Conservation (phyloP, 1,140 invertebrate genomes). For the Lepidotrigona ventralis region DNA sequence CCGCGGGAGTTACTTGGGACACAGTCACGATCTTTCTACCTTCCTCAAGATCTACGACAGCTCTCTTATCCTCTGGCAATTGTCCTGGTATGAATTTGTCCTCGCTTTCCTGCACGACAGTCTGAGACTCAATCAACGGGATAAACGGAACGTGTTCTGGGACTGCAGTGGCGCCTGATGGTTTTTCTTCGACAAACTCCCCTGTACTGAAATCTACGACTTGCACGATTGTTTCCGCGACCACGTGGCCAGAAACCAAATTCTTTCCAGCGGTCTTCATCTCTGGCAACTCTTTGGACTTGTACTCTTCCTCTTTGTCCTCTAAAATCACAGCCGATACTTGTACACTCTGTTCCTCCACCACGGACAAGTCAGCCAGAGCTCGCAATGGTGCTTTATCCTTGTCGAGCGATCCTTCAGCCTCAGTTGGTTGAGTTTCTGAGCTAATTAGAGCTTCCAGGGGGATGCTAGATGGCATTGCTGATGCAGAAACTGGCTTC, state of each 20-base stretch:
- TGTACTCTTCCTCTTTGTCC: conserved; percentile 80
- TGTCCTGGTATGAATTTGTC: conserved; percentile 66
- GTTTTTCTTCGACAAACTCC: conserved; percentile 59
- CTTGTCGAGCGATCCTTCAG: conserved; percentile 68
- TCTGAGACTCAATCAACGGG: conserved; percentile 60
- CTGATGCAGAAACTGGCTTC: conserved; percentile 67
- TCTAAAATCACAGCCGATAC: conserved; percentile 73
- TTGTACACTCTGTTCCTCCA: conserved; percentile 71
- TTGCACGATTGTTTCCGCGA: conserved; percentile 73
- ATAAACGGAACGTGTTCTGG: conserved; percentile 61
- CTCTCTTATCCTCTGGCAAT: conserved; percentile 70
- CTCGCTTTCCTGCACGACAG: conserved; percentile 76
- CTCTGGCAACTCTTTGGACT: conserved; percentile 67
- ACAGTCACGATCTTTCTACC: conserved; percentile 63
- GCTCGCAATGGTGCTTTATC: conserved; percentile 66
- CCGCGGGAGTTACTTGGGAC: conserved; percentile 69
- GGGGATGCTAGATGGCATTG: conserved; percentile 69
- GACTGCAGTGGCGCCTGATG: conserved; percentile 47
- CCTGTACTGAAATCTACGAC: conserved; percentile 63
- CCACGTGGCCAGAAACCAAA: conserved; percentile 66
- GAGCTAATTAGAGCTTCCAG: conserved; percentile 70
- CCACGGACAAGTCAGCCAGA: conserved; percentile 70
- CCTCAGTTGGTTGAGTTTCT: conserved; percentile 72
- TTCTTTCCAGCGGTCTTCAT: conserved; percentile 68
- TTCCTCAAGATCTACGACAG: conserved; percentile 71